Evolutionary conservation across 2,888 invertebrate genomes (phyloP).

Genomic region (Lamellibrachia satsuma): DNA sequence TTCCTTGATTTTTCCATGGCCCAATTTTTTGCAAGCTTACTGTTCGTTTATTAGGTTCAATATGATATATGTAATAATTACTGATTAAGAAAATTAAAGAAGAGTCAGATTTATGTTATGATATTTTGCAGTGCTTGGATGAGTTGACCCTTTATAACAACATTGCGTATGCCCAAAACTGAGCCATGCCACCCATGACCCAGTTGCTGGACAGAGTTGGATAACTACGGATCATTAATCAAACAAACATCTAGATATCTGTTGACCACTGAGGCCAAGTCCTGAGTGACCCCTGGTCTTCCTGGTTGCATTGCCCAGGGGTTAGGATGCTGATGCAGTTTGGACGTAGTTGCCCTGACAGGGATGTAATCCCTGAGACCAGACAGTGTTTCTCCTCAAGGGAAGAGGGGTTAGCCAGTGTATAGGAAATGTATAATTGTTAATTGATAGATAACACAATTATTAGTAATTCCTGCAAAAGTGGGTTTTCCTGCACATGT

Average conservation of each 20-base stretch:
- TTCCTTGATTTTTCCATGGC: too few relatives aligned
- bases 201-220: neutral
- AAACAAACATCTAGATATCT: neutral
- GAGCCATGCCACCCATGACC: neutral
- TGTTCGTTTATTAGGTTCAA: too few relatives aligned
- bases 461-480: neutral
- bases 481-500: neutral
- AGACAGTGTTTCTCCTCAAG: neutral
- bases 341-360: neutral
- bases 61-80: too few relatives aligned
- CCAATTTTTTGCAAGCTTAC: too few relatives aligned
- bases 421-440: neutral
- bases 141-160: too few relatives aligned
- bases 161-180: neutral
- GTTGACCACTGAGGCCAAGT: neutral
- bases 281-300: neutral
- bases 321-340: neutral
- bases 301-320: neutral
- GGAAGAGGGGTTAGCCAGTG: neutral
- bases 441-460: neutral
- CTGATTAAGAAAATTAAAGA: too few relatives aligned
- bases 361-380: neutral
- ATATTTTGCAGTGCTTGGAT: too few relatives aligned
- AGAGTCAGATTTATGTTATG: too few relatives aligned
- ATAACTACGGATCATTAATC: neutral